Evolutionary conservation across 1,140 invertebrate genomes (phyloP).

Genomic region (Acyrthosiphon pisum): DNA sequence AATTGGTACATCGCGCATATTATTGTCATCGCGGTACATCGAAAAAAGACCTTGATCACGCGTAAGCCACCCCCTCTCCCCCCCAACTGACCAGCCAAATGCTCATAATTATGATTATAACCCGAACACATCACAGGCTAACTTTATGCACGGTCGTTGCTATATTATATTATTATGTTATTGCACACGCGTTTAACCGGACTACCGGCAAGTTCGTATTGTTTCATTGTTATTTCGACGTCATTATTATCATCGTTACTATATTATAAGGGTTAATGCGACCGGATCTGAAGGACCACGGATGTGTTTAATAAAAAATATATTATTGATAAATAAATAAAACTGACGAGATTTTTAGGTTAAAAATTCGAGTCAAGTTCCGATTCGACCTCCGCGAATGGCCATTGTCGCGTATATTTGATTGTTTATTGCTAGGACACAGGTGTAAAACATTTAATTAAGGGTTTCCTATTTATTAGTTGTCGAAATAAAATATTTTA

Average conservation of each 20-base stretch:
- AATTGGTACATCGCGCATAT: conserved; percentile 4
- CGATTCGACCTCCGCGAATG: background rate
- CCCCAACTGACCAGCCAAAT: too few relatives aligned
- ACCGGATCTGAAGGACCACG: background rate
- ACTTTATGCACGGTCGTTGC: background rate
- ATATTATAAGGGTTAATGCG: background rate
- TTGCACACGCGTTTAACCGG: conserved; percentile 1
- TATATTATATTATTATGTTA: background rate
- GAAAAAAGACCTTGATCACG: conserved; percentile 39
- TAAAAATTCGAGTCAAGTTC: background rate
- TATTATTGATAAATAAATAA: background rate
- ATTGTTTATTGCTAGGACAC: background rate
- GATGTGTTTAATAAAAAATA: background rate
- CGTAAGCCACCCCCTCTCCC: background rate
- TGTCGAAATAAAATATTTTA: background rate
- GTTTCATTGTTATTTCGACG: background rate
- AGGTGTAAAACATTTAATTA: background rate
- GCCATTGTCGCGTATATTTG: background rate
- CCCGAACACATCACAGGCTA: background rate
- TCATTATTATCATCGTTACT: background rate
- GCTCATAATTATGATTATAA: background rate
- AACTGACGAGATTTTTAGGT: background rate
- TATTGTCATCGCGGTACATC: conserved; percentile 12
- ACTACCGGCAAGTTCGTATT: background rate
- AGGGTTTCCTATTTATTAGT: background rate